Conservation (phyloP, 2,888 invertebrate species). For the Myopa testacea region DNA sequence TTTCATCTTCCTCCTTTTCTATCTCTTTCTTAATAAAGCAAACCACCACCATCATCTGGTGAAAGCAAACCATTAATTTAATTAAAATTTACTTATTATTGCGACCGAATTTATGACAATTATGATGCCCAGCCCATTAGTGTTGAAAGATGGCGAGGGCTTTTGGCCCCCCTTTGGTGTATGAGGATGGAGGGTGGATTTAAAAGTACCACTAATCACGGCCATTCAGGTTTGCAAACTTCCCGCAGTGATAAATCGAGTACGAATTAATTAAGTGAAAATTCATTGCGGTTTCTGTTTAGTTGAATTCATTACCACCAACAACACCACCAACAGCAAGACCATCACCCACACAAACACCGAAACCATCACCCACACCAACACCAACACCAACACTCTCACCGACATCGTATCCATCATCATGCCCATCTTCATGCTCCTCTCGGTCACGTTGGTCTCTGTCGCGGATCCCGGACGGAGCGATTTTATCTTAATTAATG, state of each 20-base stretch:
- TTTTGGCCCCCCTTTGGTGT: too few relatives aligned
- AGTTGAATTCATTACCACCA: not conserved
- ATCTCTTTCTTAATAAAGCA: too few relatives aligned
- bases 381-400: not conserved
- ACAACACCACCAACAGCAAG: not conserved
- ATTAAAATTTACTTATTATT: too few relatives aligned
- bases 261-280: conserved; percentile 25
- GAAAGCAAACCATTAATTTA: too few relatives aligned
- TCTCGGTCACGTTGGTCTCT: not conserved
- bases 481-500: conserved; percentile 28
- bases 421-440: not conserved
- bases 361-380: not conserved
- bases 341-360: not conserved
- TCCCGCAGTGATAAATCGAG: conserved; percentile 26
- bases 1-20: too few relatives aligned
- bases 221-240: not conserved
- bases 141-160: too few relatives aligned
- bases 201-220: not conserved
- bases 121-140: too few relatives aligned
- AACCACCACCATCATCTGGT: too few relatives aligned
- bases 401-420: not conserved
- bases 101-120: too few relatives aligned
- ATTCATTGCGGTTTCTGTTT: conserved; percentile 6
- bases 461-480: not conserved
- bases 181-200: not conserved